These are phyloP conservation scores for Neoascia interrupta DNA, from an alignment of 2,888 invertebrate genomes.

Conservation along the genomic window DNA sequence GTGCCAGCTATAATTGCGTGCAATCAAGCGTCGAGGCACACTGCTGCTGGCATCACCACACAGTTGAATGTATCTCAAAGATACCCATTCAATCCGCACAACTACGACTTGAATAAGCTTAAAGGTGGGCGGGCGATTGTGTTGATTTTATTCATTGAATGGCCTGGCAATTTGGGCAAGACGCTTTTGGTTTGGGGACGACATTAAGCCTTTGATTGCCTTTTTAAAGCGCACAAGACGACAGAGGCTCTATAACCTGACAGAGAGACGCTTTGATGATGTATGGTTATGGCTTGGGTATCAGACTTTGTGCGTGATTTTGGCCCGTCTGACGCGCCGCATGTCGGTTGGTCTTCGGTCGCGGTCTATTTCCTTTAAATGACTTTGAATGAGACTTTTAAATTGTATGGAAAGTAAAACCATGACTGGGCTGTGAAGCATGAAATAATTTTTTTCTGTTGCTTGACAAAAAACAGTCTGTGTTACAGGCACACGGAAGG, in stretches of 20 bases:
- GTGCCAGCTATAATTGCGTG: constrained; percentile 40
- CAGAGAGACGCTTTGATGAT: background rate
- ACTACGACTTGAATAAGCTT: background rate
- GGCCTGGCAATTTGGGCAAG: constrained; percentile 16
- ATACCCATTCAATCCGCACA: background rate
- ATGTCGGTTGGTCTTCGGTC: background rate
- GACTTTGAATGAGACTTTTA: constrained; percentile 11
- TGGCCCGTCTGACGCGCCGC: no score
- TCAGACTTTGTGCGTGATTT: constrained; percentile 6
- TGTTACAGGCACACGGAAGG: no score
- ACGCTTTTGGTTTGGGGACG: constrained; percentile 12
- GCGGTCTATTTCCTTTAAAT: constrained; percentile 39
- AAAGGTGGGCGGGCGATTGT: background rate
- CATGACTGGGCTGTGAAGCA: constrained; percentile 11
- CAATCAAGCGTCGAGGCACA: constrained; percentile 36
- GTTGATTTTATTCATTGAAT: constrained; percentile 25
- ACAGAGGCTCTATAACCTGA: background rate
- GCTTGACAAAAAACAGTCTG: no score
- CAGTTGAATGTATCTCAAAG: constrained; percentile 23
- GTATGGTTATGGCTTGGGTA: background rate
- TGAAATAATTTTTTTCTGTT: no score
- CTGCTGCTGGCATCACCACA: background rate
- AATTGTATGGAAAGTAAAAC: constrained; percentile 26
- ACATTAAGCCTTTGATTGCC: constrained; percentile 31
- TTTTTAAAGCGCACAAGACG: background rate